phyloP scores from a whole-genome alignment of 2,797 vertebrate genomes.

The Esox lucius region DNA sequence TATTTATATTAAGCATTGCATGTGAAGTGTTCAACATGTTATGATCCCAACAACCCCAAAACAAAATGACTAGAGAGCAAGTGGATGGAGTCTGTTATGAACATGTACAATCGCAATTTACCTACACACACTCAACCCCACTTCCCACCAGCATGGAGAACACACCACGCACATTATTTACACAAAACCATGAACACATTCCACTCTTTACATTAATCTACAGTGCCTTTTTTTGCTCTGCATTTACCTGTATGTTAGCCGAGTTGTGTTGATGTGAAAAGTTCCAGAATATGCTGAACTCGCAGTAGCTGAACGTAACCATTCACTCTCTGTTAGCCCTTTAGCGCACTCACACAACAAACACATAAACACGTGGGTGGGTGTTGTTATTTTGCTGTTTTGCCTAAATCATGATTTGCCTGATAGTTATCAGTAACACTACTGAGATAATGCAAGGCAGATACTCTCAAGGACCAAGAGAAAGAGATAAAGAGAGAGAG shows the following conservation, averaged over 20 bases:
- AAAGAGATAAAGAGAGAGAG: not conserved
- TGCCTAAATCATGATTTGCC: too few species aligned
- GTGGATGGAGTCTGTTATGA: not conserved
- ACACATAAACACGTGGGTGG: not conserved
- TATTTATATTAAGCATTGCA: too few species aligned
- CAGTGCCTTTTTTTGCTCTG: too few species aligned
- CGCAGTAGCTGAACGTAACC: not conserved
- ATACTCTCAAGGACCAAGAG: not conserved
- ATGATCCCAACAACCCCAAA: not conserved
- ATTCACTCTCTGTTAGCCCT: slow-evolving; percentile 18
- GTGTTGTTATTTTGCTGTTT: too few species aligned
- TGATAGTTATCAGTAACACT: too few species aligned
- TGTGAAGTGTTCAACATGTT: not conserved
- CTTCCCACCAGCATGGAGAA: not conserved
- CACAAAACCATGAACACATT: not conserved
- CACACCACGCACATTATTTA: slow-evolving; percentile 13
- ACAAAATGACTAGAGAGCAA: not conserved
- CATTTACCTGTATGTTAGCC: too few species aligned
- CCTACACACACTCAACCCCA: slow-evolving; percentile 5
- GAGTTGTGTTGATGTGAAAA: slow-evolving; percentile 7
- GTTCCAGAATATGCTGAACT: not conserved
- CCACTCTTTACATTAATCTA: too few species aligned
- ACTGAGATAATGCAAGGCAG: not conserved
- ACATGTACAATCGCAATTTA: slow-evolving; percentile 8
- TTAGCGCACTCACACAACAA: slow-evolving; percentile 8